Percentiles rank a stretch among this genome's conserved stretches.
phyloP scores from a whole-genome alignment of 2,888 invertebrate species.

The Cephus sareptanus region DNA sequence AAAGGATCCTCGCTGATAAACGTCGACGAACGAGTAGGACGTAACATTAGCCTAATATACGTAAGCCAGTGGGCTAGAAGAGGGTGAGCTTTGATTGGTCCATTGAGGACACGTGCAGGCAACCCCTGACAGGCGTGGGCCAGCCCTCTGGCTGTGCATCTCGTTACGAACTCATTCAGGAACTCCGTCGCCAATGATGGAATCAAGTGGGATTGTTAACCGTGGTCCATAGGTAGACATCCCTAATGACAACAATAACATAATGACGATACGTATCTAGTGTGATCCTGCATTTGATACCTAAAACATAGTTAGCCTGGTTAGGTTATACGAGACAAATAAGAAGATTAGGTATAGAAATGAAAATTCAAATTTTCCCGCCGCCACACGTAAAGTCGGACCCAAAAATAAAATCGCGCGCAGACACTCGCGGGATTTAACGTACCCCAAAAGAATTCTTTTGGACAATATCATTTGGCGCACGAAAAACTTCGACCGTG shows the following conservation, averaged over 20 bases:
- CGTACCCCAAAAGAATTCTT: not conserved
- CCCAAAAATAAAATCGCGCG: not conserved
- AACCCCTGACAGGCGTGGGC: slow-evolving; percentile 45
- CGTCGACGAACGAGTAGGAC: slow-evolving; percentile 13
- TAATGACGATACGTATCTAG: not conserved
- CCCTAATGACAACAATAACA: not conserved
- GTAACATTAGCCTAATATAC: slow-evolving; percentile 43
- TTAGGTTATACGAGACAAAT: not conserved
- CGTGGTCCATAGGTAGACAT: slow-evolving; percentile 20
- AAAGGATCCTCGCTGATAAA: not conserved
- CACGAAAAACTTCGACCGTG: slow-evolving; percentile 20
- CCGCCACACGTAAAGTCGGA: not conserved
- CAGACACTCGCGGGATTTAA: not conserved
- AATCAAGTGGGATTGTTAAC: slow-evolving; percentile 65
- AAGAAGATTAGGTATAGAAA: not conserved
- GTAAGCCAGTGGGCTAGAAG: slow-evolving; percentile 43
- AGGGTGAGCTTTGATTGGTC: slow-evolving; percentile 65
- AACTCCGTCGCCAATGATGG: slow-evolving; percentile 54
- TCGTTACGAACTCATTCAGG: slow-evolving; percentile 66
- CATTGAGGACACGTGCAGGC: slow-evolving; percentile 63
- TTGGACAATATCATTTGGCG: not conserved
- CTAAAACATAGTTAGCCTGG: not conserved
- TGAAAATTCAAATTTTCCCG: not conserved
- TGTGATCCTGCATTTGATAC: not conserved
- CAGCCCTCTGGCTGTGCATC: slow-evolving; percentile 61